phyloP scores from a whole-genome alignment of 1,140 invertebrate species.

The Zaprionus camerounensis region DNA sequence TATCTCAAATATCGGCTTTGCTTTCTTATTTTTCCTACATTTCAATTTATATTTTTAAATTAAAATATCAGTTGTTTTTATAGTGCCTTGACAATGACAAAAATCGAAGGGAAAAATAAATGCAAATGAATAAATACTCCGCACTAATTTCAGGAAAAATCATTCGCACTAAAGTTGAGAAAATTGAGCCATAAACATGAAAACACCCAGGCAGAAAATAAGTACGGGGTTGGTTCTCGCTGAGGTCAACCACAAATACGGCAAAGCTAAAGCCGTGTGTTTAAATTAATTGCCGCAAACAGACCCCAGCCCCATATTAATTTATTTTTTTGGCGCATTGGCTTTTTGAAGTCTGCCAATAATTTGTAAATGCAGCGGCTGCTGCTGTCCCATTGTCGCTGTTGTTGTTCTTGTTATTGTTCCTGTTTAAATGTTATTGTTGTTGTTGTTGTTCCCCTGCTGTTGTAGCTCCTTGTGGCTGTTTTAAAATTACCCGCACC shows the following conservation, averaged over 20 bases:
- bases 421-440: constrained; percentile 12
- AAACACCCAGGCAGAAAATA: constrained; percentile 4
- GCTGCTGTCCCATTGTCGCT: constrained; percentile 12
- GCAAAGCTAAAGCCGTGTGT: constrained; percentile 74
- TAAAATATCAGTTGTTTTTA: no score
- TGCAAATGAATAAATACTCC: neutral
- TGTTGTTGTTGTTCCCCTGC: neutral
- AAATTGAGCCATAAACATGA: constrained; percentile 40
- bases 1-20: no score
- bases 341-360: constrained; percentile 68
- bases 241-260: constrained; percentile 75
- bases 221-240: neutral
- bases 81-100: no score
- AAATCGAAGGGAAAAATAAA: neutral
- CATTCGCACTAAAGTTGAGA: constrained; percentile 9
- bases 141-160: neutral
- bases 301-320: constrained; percentile 58
- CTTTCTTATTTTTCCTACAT: neutral
- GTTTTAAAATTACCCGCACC: constrained; percentile 51
- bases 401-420: constrained; percentile 33
- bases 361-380: constrained; percentile 64
- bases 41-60: no score
- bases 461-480: constrained; percentile 37
- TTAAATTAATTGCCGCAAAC: constrained; percentile 81
- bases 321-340: constrained; percentile 51